Evolutionary conservation across 2,888 invertebrate genomes (phyloP), one percentile per base, ranked within the genome.

Genomic region (Pachycephus smyrnensis): DNA sequence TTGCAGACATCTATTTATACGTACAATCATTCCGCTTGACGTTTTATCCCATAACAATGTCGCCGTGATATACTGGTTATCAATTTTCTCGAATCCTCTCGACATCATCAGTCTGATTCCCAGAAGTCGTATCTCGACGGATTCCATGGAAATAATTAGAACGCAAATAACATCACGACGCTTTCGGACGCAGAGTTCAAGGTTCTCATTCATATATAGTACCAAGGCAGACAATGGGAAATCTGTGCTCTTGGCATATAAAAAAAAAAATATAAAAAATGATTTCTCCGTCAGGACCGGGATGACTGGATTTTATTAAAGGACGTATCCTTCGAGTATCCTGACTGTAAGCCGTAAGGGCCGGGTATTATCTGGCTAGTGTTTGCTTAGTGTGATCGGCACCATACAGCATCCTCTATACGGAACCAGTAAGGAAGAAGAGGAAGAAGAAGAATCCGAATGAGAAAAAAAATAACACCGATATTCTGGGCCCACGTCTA

Each of bases 371-470:
- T 40, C 77, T 30, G 35, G 55, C 15, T 40, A 71, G 77, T 77
- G 75, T 77, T 77, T 75, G 75, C 75, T 77, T 69, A 77, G 74
- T 30, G 37, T 23, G 75, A 77, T 74, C 55, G 55, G 55, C 15
- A 55, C 55, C 23, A 23, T 23, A 55, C 9, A 55, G 55, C 55
- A 55, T 23, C 55, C 23, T 55, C 23, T 15, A 9, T 23, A 55
- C 23, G 55, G 6, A 55, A 55, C 23, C 12, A 37, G 37, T 23
- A 9, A 55, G 23, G 23, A 9, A 55, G 4, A 6, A 2, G 1
- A 15, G 15, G 15, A 23, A 6, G 2, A 55, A 55, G 55, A 55
- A 6, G 23, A 55, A 55, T 55, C 55, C 4, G 55, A 55, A 55
- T 55, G 15, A 55, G 55, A 55, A 55, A 40, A 55, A 55, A 55